These are phyloP conservation scores for Anser cygnoides DNA, from an alignment of 2,113 vertebrate species.

Conservation along the genomic window DNA sequence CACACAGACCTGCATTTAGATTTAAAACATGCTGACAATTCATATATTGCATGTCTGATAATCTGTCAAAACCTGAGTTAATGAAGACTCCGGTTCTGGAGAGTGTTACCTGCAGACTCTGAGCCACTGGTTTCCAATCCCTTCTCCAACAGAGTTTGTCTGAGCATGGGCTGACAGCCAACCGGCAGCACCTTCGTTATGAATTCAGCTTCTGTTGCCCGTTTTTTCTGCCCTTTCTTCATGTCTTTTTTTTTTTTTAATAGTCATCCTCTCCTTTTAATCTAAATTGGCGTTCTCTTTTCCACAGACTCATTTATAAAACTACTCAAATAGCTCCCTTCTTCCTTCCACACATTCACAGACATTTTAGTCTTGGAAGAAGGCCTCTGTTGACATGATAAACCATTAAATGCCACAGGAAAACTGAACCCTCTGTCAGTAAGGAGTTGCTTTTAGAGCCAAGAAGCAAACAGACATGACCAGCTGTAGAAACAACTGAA, in stretches of 20 bases:
- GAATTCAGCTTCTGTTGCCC: neutral
- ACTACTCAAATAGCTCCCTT: neutral
- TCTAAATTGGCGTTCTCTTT: neutral
- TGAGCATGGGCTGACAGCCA: neutral
- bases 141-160: neutral
- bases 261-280: neutral
- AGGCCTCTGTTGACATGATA: neutral
- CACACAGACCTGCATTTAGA: neutral
- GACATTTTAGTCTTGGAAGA: neutral
- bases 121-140: neutral
- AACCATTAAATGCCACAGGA: conserved; percentile 4
- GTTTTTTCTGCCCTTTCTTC: neutral
- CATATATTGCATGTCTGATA: neutral
- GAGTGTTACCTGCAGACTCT: neutral
- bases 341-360: neutral
- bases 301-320: neutral
- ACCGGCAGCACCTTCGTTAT: neutral
- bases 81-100: neutral
- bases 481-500: conserved; percentile 47
- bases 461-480: conserved; percentile 42
- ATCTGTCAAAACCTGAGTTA: neutral
- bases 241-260: neutral
- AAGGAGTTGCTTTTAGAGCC: conserved; percentile 1
- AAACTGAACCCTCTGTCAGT: conserved; percentile 18
- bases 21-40: neutral